These are phyloP conservation scores for Xestia c-nigrum DNA, from an alignment of 2,888 invertebrate genomes.

Conservation along the genomic window DNA sequence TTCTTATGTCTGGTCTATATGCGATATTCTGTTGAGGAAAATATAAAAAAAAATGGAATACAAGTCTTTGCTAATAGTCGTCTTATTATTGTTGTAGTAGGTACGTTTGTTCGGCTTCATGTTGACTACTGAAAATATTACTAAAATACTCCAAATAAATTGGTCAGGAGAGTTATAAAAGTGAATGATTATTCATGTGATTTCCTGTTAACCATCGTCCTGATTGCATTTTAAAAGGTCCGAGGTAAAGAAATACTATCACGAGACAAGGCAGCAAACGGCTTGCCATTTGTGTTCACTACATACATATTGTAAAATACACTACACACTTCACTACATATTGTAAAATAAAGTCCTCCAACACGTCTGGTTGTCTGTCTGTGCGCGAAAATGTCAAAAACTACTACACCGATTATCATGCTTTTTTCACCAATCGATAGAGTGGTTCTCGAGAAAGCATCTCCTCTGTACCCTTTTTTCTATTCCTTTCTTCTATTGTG, in stretches of 20 bases:
- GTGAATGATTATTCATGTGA: neutral
- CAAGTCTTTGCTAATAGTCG: neutral
- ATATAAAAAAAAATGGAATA: neutral
- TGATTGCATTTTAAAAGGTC: neutral
- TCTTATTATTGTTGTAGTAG: neutral
- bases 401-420: too few relatives aligned
- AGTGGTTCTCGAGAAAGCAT: too few relatives aligned
- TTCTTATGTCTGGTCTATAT: neutral
- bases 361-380: too few relatives aligned
- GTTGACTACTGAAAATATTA: neutral
- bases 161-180: neutral
- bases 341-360: too few relatives aligned
- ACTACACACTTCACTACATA: too few relatives aligned
- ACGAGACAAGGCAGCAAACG: neutral
- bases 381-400: too few relatives aligned
- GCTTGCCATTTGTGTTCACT: neutral
- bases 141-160: neutral
- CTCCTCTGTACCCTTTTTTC: too few relatives aligned
- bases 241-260: neutral
- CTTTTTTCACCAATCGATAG: too few relatives aligned
- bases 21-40: conserved; percentile 13
- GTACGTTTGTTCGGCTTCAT: neutral
- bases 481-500: too few relatives aligned
- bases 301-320: too few relatives aligned
- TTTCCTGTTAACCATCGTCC: neutral